A percentile compares a stretch with the other conserved stretches of the same genome.
Conservation (phyloP, 1,140 invertebrate species). For the Nymphalis io region DNA sequence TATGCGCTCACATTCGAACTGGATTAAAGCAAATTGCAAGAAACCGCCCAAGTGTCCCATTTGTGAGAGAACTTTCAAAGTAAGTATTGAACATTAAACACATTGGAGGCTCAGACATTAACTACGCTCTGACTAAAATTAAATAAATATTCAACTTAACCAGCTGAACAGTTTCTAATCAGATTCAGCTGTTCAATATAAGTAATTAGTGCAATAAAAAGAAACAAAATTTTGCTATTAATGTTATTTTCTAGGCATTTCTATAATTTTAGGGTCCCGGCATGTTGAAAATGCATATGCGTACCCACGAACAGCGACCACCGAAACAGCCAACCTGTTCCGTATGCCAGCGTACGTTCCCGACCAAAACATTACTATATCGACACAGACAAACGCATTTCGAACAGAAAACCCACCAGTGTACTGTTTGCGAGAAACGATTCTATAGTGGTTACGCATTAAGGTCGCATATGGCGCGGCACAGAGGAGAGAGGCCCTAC, state of each 20-base stretch:
- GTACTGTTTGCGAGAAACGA: constrained; percentile 74
- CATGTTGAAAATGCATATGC: constrained; percentile 84
- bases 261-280: constrained; percentile 79
- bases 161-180: too few species aligned
- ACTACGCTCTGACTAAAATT: too few species aligned
- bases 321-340: constrained; percentile 81
- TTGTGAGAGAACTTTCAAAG: constrained; percentile 80
- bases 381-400: constrained; percentile 82
- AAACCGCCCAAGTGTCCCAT: constrained; percentile 82
- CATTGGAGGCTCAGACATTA: too few species aligned
- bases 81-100: constrained; percentile 12
- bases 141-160: too few species aligned
- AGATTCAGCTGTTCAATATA: too few species aligned
- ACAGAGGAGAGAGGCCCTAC: constrained; percentile 74
- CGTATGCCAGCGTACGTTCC: constrained; percentile 81
- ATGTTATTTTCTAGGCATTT: background rate
- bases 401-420: constrained; percentile 77
- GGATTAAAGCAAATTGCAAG: constrained; percentile 84
- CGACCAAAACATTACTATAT: constrained; percentile 81
- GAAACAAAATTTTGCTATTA: background rate
- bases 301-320: constrained; percentile 81
- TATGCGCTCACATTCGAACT: constrained; percentile 82
- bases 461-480: constrained; percentile 74
- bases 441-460: constrained; percentile 79
- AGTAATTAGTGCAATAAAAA: too few species aligned